Conservation (phyloP, 2,888 invertebrate genomes). For the Prenolepis imparis region DNA sequence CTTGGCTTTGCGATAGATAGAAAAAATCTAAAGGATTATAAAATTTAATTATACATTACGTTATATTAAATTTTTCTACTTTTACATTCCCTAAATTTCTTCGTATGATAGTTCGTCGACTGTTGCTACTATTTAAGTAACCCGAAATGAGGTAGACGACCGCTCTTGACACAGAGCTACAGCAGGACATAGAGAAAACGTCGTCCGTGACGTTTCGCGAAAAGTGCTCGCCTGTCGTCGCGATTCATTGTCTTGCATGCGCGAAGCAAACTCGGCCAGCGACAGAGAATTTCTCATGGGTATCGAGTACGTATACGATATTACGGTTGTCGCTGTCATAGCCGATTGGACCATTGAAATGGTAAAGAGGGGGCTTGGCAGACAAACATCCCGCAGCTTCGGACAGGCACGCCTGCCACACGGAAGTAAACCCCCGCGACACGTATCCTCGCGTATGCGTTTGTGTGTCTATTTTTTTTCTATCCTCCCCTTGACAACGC, state of each 20-base stretch:
- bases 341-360: conserved; percentile 82
- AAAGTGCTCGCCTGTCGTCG: conserved; percentile 2
- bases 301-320: conserved; percentile 81
- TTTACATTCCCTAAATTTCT: background rate
- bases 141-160: background rate
- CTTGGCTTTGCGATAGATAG: too few species aligned
- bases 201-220: background rate
- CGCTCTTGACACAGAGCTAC: background rate
- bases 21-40: too few species aligned
- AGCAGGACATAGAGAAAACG: background rate
- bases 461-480: conserved; percentile 39
- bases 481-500: conserved; percentile 29
- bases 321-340: conserved; percentile 80
- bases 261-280: conserved; percentile 58
- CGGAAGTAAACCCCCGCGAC: conserved; percentile 63
- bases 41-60: too few species aligned
- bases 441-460: conserved; percentile 52
- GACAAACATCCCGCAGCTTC: conserved; percentile 69
- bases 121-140: background rate
- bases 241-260: conserved; percentile 37
- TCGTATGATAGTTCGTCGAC: background rate
- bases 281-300: conserved; percentile 82
- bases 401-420: conserved; percentile 77
- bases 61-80: background rate
- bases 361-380: conserved; percentile 81